phyloP scores from a whole-genome alignment of 2,797 vertebrate genomes.

The Pteropus rufus region DNA sequence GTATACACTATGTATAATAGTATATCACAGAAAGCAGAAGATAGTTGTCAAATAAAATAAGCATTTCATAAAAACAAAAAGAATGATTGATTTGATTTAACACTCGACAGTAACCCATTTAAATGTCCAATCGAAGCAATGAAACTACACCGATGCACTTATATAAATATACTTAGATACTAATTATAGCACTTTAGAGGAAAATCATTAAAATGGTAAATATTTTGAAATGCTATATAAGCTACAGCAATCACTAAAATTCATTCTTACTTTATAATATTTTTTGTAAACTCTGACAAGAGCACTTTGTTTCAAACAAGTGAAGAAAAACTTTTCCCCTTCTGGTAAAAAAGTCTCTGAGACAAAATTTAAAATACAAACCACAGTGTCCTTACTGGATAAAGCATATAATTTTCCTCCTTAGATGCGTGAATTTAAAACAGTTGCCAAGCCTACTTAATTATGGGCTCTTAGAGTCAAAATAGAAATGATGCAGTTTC shows the following conservation, averaged over 20 bases:
- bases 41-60: not conserved
- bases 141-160: not conserved
- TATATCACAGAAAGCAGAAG: not conserved
- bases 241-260: not conserved
- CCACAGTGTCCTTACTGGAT: slow-evolving; percentile 49
- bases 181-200: not conserved
- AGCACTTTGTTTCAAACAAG: slow-evolving; percentile 51
- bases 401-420: slow-evolving; percentile 71
- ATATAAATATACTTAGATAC: not conserved
- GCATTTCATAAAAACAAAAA: not conserved
- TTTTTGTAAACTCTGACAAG: slow-evolving; percentile 61
- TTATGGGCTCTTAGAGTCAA: slow-evolving; percentile 71
- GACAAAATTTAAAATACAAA: slow-evolving; percentile 53
- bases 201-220: slow-evolving; percentile 45
- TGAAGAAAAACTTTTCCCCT: slow-evolving; percentile 43
- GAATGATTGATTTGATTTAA: not conserved
- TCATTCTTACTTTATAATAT: not conserved
- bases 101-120: not conserved
- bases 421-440: slow-evolving; percentile 68
- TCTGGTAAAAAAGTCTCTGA: slow-evolving; percentile 40
- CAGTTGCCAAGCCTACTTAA: slow-evolving; percentile 63
- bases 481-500: slow-evolving; percentile 77
- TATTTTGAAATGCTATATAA: slow-evolving; percentile 7
- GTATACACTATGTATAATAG: too few relatives aligned
- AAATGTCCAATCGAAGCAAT: not conserved